A percentile compares a stretch with the other conserved stretches of the same genome.
These are phyloP conservation scores for Pseudopipra pipra DNA, from an alignment of 2,113 vertebrate species.

Conservation along the genomic window DNA sequence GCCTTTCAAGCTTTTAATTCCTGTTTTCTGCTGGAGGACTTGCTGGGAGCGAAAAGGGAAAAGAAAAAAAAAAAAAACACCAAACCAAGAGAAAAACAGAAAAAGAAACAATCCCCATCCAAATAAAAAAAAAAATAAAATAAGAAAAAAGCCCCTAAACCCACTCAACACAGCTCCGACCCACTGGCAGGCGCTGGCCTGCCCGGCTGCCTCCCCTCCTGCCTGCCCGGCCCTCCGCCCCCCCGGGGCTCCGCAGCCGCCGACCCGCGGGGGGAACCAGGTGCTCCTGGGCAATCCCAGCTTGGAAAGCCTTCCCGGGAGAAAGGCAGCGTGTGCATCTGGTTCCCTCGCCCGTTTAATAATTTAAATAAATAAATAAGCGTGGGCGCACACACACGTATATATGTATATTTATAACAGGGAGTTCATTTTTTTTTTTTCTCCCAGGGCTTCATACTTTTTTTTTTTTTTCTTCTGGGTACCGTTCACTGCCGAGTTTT, in stretches of 20 bases:
- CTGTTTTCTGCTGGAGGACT: not conserved
- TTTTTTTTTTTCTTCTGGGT: not conserved
- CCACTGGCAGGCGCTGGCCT: not conserved
- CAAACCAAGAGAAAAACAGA: not conserved
- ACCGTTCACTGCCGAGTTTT: not conserved
- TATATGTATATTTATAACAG: conserved; percentile 10
- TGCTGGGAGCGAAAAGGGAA: not conserved
- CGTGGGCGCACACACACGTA: not conserved
- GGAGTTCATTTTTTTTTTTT: not conserved
- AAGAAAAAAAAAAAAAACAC: not conserved
- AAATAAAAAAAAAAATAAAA: not conserved
- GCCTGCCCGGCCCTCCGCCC: not conserved
- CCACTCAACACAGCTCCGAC: not conserved
- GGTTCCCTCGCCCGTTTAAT: conserved; percentile 23
- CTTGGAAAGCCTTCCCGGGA: not conserved
- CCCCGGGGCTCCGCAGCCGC: not conserved
- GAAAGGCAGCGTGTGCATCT: conserved; percentile 8
- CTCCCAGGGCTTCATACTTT: not conserved
- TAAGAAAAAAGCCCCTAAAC: not conserved
- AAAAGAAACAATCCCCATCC: not conserved
- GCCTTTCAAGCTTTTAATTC: not conserved
- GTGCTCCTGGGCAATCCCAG: conserved; percentile 21
- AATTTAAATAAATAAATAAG: conserved; percentile 57
- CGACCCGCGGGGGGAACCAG: conserved; percentile 15
- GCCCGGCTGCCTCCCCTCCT: not conserved